Percentiles rank a stretch among this genome's conserved stretches.
phyloP scores from a whole-genome alignment of 2,888 invertebrate species.

The Embidobia sp. region DNA sequence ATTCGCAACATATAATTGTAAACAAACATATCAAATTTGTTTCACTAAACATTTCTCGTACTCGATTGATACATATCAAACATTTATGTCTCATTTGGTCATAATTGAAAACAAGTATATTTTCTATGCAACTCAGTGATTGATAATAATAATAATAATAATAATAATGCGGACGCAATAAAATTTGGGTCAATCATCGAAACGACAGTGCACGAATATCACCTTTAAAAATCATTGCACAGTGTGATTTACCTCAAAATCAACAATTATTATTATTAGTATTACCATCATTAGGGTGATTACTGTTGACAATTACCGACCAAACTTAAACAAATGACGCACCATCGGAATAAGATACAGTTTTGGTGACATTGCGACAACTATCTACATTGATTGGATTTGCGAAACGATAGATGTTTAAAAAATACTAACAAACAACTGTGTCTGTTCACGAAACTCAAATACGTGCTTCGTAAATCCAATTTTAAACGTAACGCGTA shows the following conservation, averaged over 20 bases:
- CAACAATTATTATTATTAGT: too few species aligned
- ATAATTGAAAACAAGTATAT: conserved; percentile 8
- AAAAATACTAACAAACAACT: conserved; percentile 21
- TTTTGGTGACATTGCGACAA: conserved; percentile 51
- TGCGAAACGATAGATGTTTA: conserved; percentile 35
- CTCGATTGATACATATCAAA: too few species aligned
- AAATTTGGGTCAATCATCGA: not conserved
- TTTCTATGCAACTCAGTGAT: too few species aligned
- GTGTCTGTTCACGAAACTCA: conserved; percentile 11
- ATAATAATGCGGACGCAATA: not conserved
- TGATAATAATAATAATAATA: conserved; percentile 12
- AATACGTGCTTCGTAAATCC: conserved; percentile 36
- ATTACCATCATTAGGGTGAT: too few species aligned
- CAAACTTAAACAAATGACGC: conserved; percentile 46
- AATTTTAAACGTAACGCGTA: conserved; percentile 28
- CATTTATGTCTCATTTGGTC: conserved; percentile 21
- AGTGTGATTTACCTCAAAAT: too few species aligned
- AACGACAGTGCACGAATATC: too few species aligned
- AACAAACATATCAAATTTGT: too few species aligned
- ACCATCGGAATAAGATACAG: conserved; percentile 52
- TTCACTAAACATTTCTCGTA: too few species aligned
- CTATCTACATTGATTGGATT: conserved; percentile 51
- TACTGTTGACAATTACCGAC: too few species aligned
- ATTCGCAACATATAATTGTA: too few species aligned
- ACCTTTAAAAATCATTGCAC: too few species aligned